Evolutionary conservation across 2,113 vertebrate genomes (phyloP), one percentile per base, ranked within the genome.

Genomic region (Galemys pyrenaicus): DNA sequence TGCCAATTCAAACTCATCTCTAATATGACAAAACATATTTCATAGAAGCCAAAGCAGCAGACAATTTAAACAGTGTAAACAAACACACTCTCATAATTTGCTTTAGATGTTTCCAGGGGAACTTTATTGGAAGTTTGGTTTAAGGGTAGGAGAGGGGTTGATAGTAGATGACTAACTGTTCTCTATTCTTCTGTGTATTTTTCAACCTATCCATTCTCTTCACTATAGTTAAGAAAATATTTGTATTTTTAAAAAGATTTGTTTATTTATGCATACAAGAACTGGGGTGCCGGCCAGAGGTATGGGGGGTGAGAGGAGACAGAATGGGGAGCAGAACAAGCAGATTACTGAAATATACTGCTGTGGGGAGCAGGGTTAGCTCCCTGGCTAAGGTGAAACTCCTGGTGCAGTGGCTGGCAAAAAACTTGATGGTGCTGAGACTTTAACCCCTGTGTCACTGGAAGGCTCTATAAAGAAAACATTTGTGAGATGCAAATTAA

Each of bases 111-210:
- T 68, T 68, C 17, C 35, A 9, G 32, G n/a, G 32, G 35, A 68
- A 54, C 28, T 49, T 54, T 4, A 7, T 62, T 24, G 39, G 20
- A 13, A 2, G 58, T 79, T 68, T 30, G 5, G 11, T 6, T 81
- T 81, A 73, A 70, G 3, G 15, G n/a, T 22, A 11, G 3, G 9
- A 70, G n/a, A 35, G 28, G 2, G 10, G 32, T 26, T 80, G 22
- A 10, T 17, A 56, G 39, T 10, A 4, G 28, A 37, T 1, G 2
- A 16, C 17, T 19, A 46, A 46, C 15, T 28, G 0, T 4, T 73
- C 24, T 64, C 13, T 70, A 7, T 10, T 37, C 10, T 68, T 35
- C 9, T 24, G 9, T 17, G 49, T 3, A 49, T 87, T n/a, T 70
- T 64, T 30, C 49, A 70, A 64, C 4, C 37, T 37, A 35, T 20